Conservation (phyloP, 92 coral and sea anemone genomes). For the Zoanthus gigantus region DNA sequence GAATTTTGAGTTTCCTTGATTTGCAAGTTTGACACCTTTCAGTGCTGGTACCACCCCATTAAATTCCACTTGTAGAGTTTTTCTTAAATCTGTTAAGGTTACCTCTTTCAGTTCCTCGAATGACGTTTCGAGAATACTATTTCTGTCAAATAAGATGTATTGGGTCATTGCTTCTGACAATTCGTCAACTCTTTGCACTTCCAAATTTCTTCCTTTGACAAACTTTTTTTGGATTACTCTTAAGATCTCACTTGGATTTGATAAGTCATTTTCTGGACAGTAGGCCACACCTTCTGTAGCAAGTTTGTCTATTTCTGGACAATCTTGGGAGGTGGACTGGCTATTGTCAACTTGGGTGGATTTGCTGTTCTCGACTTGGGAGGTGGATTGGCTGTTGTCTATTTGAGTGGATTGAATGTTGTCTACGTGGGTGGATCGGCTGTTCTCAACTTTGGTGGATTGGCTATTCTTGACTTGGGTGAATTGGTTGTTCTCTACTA, state of each 20-base stretch:
- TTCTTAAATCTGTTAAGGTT: not conserved
- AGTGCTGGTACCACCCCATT: not conserved
- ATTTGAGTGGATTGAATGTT: not conserved
- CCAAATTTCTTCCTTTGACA: conserved; percentile 7
- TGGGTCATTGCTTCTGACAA: conserved; percentile 32
- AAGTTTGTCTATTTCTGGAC: conserved; percentile 24
- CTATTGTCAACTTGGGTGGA: conserved; percentile 13
- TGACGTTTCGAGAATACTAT: conserved; percentile 2
- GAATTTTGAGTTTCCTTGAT: too few relatives aligned
- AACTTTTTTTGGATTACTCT: conserved; percentile 13
- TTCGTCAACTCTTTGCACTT: conserved; percentile 13
- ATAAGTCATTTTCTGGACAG: conserved; percentile 3
- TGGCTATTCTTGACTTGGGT: not conserved
- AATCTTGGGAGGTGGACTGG: not conserved
- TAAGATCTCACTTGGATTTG: conserved; percentile 22
- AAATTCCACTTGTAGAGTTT: conserved; percentile 18
- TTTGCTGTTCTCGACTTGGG: not conserved
- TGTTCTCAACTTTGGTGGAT: not conserved
- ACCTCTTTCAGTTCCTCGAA: conserved; percentile 27
- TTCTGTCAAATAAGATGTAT: conserved; percentile 36
- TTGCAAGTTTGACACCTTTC: too few relatives aligned
- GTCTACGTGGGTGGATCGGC: not conserved
- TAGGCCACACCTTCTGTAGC: conserved; percentile 22
- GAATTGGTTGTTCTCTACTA: not conserved
- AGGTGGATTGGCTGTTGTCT: conserved; percentile 7